Base-by-base conservation (phyloP, 1,140 invertebrate genomes). In the Camponotus pennsylvanicus region DNA sequence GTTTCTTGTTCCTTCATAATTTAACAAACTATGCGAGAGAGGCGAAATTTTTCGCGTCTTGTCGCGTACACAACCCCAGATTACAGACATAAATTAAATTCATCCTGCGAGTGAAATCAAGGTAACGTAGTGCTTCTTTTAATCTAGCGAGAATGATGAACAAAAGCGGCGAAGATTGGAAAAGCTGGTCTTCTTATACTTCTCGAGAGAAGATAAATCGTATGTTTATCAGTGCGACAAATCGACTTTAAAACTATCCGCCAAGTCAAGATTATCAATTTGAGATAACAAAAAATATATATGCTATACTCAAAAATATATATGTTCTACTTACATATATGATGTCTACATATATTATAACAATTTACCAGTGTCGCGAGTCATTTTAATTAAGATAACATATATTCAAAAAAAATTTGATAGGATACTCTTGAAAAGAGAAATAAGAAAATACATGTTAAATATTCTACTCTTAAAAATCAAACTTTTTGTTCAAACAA, bases 1-100 rank as follows among this genome's bases (percentile, higher is more conserved):
- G 69, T 61, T 71, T 61, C 55, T 45, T 13, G 40, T 45, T 83
- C n/a, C 73, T 83, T 73, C 18, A 75, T 83, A 61, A 75, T 63
- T 83, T 55, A 75, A 49, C 55, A 4, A 73, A 45, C 55, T 61
- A 45, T 45, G 55, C 79, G 34, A 83, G 79, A 61, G 40, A 73
- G 27, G 18, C 40, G 9, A 61, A 83, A 83, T 83, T 75, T 73
- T 63, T 61, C 55, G 55, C 55, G 34, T 21, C 13, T 61, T 4
- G 32, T 8, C 52, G 21, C 49, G 15, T 15, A 15, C 40, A 52
- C 37, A 45, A 45, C 0, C 27, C 15, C 27, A 83, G 40, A 83
- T 75, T 49, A 40, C 55, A 32, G 3, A 6, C 40, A 42, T 37
- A 59, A 82, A 4, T 61, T 61, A 61, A 73, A 82, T 82, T 49